phyloP scores from a whole-genome alignment of 2,113 vertebrate genomes.

The Saguinus midas region DNA sequence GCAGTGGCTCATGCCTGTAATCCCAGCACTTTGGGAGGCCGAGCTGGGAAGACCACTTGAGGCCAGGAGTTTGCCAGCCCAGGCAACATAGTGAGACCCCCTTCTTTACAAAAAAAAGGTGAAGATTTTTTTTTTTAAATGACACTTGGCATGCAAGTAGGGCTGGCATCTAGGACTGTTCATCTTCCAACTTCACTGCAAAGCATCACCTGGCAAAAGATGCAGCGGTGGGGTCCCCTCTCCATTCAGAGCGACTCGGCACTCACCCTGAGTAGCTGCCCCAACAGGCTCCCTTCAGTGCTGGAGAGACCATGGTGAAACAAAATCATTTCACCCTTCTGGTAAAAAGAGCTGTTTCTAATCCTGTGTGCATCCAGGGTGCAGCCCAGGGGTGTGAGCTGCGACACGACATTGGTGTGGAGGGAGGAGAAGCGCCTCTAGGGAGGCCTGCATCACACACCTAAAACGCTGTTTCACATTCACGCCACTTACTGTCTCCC shows the following conservation, averaged over 20 bases:
- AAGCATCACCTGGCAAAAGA: accelerated
- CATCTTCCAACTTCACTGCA: background rate
- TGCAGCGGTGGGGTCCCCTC: accelerated
- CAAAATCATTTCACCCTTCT: background rate
- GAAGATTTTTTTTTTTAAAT: too few species aligned
- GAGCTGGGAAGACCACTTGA: too few species aligned
- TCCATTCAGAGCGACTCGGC: accelerated
- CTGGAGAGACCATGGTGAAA: too few species aligned
- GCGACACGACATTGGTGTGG: too few species aligned
- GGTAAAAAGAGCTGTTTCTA: background rate
- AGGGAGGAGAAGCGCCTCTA: background rate
- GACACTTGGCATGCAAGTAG: accelerated
- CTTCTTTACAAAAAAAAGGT: too few species aligned
- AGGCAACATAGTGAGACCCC: too few species aligned
- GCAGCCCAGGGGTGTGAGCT: too few species aligned
- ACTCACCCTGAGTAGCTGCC: background rate
- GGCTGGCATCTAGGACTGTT: background rate
- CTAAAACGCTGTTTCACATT: background rate
- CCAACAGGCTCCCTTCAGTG: background rate
- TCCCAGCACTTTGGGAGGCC: too few species aligned
- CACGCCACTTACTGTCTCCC: background rate
- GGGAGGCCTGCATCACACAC: background rate
- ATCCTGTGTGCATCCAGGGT: background rate
- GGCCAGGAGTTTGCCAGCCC: too few species aligned
- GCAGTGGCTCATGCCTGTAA: too few species aligned